Conservation (phyloP, 2,888 invertebrate species). For the Drosophila gaucha region DNA sequence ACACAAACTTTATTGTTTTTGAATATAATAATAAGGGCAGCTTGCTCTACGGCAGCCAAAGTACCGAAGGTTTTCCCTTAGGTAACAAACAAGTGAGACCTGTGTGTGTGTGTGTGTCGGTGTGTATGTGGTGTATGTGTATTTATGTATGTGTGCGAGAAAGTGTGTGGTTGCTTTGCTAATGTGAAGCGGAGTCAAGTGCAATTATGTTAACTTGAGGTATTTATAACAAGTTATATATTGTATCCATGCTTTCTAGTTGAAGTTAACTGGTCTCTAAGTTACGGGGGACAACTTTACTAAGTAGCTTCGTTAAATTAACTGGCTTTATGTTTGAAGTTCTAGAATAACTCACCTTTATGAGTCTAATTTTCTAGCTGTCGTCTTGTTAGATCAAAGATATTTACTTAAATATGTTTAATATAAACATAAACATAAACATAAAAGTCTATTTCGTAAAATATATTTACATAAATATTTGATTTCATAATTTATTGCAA, state of each 20-base stretch:
- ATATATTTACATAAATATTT: too few species aligned
- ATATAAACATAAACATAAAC: too few species aligned
- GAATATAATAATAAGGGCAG: constrained; percentile 36
- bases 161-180: constrained; percentile 18
- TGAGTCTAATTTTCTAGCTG: too few species aligned
- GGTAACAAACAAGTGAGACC: not conserved
- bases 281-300: too few species aligned
- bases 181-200: constrained; percentile 55
- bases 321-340: too few species aligned
- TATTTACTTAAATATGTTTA: too few species aligned
- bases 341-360: too few species aligned
- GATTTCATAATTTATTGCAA: too few species aligned
- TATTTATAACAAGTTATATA: constrained; percentile 24
- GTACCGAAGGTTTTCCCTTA: not conserved
- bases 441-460: too few species aligned
- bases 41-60: not conserved
- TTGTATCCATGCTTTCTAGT: not conserved
- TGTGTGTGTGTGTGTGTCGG: not conserved
- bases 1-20: constrained; percentile 62
- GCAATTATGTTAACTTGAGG: constrained; percentile 48
- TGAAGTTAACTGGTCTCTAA: constrained; percentile 2
- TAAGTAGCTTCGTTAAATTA: too few species aligned
- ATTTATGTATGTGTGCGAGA: not conserved
- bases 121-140: not conserved
- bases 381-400: too few species aligned